Evolutionary conservation across 2,113 vertebrate genomes (phyloP).

Genomic region (Nothocercus nigrocapillus): DNA sequence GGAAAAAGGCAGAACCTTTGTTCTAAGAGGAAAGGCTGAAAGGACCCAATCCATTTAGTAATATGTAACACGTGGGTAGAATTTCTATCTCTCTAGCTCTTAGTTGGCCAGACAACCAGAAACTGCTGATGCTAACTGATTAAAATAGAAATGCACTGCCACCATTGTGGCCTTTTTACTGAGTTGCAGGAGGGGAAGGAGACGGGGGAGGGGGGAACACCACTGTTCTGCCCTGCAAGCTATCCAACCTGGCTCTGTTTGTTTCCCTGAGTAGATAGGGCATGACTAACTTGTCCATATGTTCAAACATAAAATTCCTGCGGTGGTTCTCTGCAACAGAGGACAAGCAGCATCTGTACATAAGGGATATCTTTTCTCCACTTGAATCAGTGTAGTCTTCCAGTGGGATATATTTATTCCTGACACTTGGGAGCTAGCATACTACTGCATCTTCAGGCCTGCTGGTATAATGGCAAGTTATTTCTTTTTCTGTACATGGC

Average conservation of each 20-base stretch:
- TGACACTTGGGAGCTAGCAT: background rate
- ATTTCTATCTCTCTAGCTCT: conserved; percentile 3
- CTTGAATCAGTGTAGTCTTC: background rate
- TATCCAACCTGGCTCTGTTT: conserved; percentile 59
- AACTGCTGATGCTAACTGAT: background rate
- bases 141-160: conserved; percentile 46
- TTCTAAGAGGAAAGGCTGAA: background rate
- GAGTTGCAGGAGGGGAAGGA: background rate
- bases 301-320: conserved; percentile 65
- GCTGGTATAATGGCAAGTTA: background rate
- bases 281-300: conserved; percentile 71
- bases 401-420: conserved; percentile 19
- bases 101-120: conserved; percentile 2
- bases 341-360: conserved; percentile 48
- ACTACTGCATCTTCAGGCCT: background rate
- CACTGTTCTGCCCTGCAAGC: conserved; percentile 53
- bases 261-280: conserved; percentile 66
- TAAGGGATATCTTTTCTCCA: background rate
- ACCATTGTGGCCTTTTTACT: conserved; percentile 9
- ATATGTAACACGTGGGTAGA: background rate
- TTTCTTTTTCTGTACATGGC: background rate
- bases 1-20: background rate
- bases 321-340: conserved; percentile 59
- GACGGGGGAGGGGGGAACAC: no score
- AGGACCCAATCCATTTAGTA: background rate